Evolutionary conservation across 2,888 invertebrate species (phyloP), one percentile per base, ranked within the genome.

Genomic region (Clepsis dumicolana): DNA sequence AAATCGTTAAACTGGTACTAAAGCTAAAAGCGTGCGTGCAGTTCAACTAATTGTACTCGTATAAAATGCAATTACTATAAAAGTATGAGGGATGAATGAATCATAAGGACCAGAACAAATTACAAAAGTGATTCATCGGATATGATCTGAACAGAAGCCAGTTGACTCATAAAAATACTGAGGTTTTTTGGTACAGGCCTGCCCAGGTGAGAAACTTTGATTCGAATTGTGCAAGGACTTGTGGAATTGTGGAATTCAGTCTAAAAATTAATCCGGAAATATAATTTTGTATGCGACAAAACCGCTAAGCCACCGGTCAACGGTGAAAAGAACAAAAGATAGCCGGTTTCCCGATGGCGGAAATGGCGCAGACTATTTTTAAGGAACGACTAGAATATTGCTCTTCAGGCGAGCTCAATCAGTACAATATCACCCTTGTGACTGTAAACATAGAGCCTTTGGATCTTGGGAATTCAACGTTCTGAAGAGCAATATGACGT

Each of bases 291-390:
- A 64, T 50, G 62, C 68, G 41, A 76, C 75, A 78, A 78, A 83
- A 79, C 74, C 78, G 78, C 78, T 79, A 81, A 84, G 75, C 80
- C 80, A 80, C 74, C 74, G 75, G 73, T 72, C 73, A 74, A 73
- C 75, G 72, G 69, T 69, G 79, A 84, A 82, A 85, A 83, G 81
- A 89, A 89, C 87, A 90, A 89, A 90, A 88, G 86, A 83, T 80
- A 81, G 79, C 79, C 83, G 57, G 84, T 87, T 85, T 85, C 81
- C 85, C 81, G 80, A 84, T 89, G 88, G 87, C 92, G 92, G 92
- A 92, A 90, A 89, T 87, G 88, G 82, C 83, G 77, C 75, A 73
- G 81, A 85, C 91, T 92, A 91, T 91, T 91, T 92, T 90, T 91
- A 90, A 82, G 77, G 78, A 79, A 82, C 82, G 84, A 83, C 84